Evolutionary conservation across 2,113 vertebrate genomes (phyloP).

Genomic region (Neotragus moschatus): DNA sequence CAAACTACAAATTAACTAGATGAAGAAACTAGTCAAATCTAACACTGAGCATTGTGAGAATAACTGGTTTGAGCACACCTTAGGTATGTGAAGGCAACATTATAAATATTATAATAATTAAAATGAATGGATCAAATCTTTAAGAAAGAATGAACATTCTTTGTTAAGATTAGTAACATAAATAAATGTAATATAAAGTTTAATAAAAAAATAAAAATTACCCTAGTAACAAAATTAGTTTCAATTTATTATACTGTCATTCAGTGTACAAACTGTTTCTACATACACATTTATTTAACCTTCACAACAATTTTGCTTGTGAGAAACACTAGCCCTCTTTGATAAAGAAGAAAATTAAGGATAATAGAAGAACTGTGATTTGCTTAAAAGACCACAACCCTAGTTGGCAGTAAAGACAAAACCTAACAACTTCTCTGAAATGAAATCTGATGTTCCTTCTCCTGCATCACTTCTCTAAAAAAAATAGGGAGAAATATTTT

Average conservation of each 20-base stretch:
- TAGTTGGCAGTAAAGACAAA: neutral
- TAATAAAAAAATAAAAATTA: neutral
- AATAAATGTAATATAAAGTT: neutral
- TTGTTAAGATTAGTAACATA: neutral
- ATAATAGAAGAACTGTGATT: neutral
- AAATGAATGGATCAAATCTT: neutral
- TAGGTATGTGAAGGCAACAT: neutral
- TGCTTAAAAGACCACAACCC: neutral
- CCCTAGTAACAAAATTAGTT: neutral
- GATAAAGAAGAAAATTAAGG: neutral
- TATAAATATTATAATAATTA: neutral
- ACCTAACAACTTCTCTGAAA: neutral
- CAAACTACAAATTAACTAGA: neutral
- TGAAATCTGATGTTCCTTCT: neutral
- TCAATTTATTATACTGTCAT: neutral
- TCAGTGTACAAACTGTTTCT: neutral
- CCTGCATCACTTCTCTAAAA: neutral
- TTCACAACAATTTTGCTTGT: neutral
- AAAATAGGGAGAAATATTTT: neutral
- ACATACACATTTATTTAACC: neutral
- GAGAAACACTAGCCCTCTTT: neutral
- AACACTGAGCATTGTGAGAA: neutral
- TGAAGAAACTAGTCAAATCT: neutral
- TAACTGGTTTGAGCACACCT: neutral
- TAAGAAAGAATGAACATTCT: neutral